These are phyloP conservation scores for Diogma glabrata DNA, from an alignment of 2,888 invertebrate genomes.

Conservation along the genomic window DNA sequence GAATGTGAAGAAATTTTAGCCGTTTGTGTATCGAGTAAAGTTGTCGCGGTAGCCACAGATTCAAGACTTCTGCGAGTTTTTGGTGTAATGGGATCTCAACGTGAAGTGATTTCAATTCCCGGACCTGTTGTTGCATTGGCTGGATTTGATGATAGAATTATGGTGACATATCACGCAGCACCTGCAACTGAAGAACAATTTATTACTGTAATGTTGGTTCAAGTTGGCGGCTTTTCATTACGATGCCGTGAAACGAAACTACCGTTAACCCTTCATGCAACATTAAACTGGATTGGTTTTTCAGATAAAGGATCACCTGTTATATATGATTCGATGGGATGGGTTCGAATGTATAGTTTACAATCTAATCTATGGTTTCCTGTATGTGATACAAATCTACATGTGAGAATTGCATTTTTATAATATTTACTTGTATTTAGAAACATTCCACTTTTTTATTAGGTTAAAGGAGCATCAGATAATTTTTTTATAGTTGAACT, in stretches of 20 bases:
- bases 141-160: slow-evolving; percentile 46
- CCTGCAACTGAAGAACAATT: slow-evolving; percentile 42
- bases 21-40: slow-evolving; percentile 48
- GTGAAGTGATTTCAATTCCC: slow-evolving; percentile 55
- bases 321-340: slow-evolving; percentile 63
- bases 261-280: slow-evolving; percentile 51
- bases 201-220: slow-evolving; percentile 42
- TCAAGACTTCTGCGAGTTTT: slow-evolving; percentile 68
- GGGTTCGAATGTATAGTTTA: slow-evolving; percentile 57
- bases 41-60: slow-evolving; percentile 70
- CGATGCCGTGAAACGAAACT: slow-evolving; percentile 43
- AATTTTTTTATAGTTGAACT: slow-evolving; percentile 67
- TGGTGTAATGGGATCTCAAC: slow-evolving; percentile 77
- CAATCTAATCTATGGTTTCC: slow-evolving; percentile 69
- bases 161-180: slow-evolving; percentile 56
- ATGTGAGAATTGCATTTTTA: no score
- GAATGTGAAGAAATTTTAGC: slow-evolving; percentile 67
- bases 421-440: no score
- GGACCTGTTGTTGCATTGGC: slow-evolving; percentile 61
- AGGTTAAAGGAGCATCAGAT: slow-evolving; percentile 59
- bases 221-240: slow-evolving; percentile 37
- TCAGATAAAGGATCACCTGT: slow-evolving; percentile 72
- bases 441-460: no score
- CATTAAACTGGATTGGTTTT: slow-evolving; percentile 66
- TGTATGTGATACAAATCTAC: slow-evolving; percentile 58